Conservation (phyloP, 2,888 invertebrate genomes). For the Neria commutata region DNA sequence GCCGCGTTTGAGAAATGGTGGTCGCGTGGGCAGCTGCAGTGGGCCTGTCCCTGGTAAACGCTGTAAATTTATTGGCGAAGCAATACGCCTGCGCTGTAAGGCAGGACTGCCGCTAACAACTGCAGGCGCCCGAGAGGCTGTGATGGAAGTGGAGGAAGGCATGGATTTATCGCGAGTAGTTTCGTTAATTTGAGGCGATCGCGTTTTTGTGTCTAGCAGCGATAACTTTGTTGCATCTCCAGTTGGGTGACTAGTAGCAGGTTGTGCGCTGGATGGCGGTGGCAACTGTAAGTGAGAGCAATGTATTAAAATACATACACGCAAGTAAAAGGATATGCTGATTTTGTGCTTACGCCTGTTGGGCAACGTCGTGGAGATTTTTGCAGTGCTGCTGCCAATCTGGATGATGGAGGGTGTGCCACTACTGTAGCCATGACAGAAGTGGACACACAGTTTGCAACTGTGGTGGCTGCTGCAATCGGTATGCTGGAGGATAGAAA, state of each 20-base stretch:
- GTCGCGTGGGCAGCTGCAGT: constrained; percentile 30
- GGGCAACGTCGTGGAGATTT: neutral
- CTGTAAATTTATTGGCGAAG: constrained; percentile 13
- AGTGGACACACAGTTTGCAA: neutral
- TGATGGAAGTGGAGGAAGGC: too few relatives aligned
- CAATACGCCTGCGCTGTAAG: constrained; percentile 32
- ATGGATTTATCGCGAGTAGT: constrained; percentile 5
- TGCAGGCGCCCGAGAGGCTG: constrained; percentile 6
- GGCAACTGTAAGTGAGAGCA: too few relatives aligned
- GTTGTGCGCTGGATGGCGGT: too few relatives aligned
- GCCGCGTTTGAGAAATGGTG: constrained; percentile 54
- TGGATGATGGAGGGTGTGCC: neutral
- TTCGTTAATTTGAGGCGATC: neutral
- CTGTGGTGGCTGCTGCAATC: constrained; percentile 23
- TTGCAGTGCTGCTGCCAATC: neutral
- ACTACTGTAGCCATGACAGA: constrained; percentile 2
- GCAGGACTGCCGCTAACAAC: constrained; percentile 32
- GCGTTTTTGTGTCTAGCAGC: too few relatives aligned
- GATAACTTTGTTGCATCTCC: too few relatives aligned
- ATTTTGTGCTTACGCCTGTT: neutral
- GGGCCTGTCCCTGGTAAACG: constrained; percentile 23
- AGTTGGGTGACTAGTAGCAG: too few relatives aligned
- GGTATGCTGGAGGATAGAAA: constrained; percentile 56
- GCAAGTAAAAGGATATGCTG: too few relatives aligned
- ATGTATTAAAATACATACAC: too few relatives aligned